phyloP scores from a whole-genome alignment of 2,797 vertebrate genomes.

The Sciurus carolinensis region DNA sequence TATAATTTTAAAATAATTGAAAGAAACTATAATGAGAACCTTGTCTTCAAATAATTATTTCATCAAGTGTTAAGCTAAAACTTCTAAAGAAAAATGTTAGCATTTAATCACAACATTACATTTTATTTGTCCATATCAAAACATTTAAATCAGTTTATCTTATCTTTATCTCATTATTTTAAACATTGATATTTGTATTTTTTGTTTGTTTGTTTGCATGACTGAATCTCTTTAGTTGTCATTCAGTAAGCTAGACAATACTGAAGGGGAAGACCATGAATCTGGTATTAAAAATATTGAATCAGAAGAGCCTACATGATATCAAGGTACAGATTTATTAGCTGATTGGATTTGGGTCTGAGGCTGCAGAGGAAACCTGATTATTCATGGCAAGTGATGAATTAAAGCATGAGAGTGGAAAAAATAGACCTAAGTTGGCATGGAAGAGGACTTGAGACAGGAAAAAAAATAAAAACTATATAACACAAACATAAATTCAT shows the following conservation, averaged over 20 bases:
- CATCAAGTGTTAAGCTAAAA: background rate
- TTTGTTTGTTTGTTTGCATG: background rate
- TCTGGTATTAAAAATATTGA: slow-evolving; percentile 52
- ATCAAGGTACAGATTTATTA: slow-evolving; percentile 4
- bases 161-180: background rate
- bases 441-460: slow-evolving; percentile 18
- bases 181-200: background rate
- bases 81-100: background rate
- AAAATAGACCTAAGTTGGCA: slow-evolving; percentile 27
- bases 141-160: background rate
- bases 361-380: background rate
- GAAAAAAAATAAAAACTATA: background rate
- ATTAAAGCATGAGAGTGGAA: slow-evolving; percentile 53
- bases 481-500: background rate
- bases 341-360: background rate
- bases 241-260: slow-evolving; percentile 33
- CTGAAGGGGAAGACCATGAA: background rate
- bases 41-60: background rate
- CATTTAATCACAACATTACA: background rate
- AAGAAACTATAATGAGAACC: background rate
- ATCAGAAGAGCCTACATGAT: background rate
- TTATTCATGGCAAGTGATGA: slow-evolving; percentile 39
- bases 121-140: background rate
- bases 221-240: slow-evolving; percentile 6
- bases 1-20: background rate